Evolutionary conservation across 35 echinoderm and acorn worm species (phyloP).

Genomic region (Stichopus chloronotus): DNA sequence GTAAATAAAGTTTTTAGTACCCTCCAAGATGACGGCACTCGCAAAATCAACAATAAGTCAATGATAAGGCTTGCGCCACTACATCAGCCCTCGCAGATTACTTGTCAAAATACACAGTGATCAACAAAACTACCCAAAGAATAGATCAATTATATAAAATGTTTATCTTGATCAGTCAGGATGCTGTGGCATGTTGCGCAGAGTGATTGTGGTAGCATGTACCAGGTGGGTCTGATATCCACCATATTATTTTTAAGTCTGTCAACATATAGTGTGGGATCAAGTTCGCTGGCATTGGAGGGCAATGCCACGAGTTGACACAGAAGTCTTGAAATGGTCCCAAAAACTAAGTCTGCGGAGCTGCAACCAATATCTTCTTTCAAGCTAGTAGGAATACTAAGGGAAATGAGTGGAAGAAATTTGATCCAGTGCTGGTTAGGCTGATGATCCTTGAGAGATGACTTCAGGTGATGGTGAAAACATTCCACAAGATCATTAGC

Average conservation of each 20-base stretch:
- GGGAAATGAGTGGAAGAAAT: conserved; percentile 46
- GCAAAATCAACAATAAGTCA: no score
- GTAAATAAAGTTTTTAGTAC: background rate
- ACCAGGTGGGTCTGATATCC: background rate
- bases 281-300: background rate
- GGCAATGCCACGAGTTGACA: background rate
- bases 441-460: conserved; percentile 35
- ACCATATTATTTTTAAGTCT: background rate
- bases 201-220: background rate
- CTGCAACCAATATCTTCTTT: conserved; percentile 55
- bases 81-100: conserved; percentile 18
- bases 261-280: background rate
- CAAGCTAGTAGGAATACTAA: conserved; percentile 55
- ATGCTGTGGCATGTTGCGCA: no score
- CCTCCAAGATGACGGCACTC: background rate
- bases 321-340: background rate
- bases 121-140: background rate
- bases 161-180: background rate
- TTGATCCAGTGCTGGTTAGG: conserved; percentile 51
- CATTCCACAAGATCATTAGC: conserved; percentile 45
- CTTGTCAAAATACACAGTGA: background rate
- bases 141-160: background rate
- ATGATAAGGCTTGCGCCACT: background rate
- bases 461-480: conserved; percentile 59
- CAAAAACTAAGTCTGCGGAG: conserved; percentile 60